These are phyloP conservation scores for Casuarius casuarius DNA, from an alignment of 2,113 vertebrate species.

Conservation along the genomic window DNA sequence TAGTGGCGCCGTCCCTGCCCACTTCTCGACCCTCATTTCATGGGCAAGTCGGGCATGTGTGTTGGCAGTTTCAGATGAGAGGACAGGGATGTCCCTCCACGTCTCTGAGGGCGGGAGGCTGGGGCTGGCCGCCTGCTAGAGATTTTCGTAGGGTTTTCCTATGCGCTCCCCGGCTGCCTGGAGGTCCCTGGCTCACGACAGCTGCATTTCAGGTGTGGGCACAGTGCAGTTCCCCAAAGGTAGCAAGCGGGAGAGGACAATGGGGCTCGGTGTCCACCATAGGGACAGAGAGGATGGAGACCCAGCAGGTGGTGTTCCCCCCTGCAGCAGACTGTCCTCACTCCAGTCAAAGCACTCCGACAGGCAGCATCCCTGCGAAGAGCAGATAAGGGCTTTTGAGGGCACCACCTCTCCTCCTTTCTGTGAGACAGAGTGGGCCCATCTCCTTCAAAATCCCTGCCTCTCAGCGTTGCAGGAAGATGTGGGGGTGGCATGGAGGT, in stretches of 20 bases:
- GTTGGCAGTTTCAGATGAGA: not conserved
- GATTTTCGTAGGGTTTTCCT: too few species aligned
- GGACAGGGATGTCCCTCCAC: too few species aligned
- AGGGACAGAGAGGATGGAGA: not conserved
- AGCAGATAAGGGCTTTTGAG: not conserved
- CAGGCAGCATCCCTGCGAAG: not conserved
- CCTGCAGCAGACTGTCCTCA: not conserved
- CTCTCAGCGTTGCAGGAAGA: not conserved
- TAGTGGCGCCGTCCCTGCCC: not conserved
- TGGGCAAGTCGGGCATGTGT: not conserved
- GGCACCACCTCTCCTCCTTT: not conserved
- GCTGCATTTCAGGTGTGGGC: not conserved
- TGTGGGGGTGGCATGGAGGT: not conserved
- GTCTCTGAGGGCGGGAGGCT: not conserved
- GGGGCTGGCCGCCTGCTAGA: not conserved
- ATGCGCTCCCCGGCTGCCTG: not conserved
- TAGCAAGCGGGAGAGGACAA: not conserved
- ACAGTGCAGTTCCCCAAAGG: not conserved
- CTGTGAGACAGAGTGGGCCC: too few species aligned
- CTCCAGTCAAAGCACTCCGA: not conserved
- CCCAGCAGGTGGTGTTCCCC: not conserved
- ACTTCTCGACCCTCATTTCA: not conserved
- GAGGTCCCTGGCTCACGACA: not conserved
- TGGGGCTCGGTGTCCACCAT: not conserved
- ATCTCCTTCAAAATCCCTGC: not conserved